Evolutionary conservation across 2,888 invertebrate genomes (phyloP).

Genomic region (Mesorhabditis sp.): DNA sequence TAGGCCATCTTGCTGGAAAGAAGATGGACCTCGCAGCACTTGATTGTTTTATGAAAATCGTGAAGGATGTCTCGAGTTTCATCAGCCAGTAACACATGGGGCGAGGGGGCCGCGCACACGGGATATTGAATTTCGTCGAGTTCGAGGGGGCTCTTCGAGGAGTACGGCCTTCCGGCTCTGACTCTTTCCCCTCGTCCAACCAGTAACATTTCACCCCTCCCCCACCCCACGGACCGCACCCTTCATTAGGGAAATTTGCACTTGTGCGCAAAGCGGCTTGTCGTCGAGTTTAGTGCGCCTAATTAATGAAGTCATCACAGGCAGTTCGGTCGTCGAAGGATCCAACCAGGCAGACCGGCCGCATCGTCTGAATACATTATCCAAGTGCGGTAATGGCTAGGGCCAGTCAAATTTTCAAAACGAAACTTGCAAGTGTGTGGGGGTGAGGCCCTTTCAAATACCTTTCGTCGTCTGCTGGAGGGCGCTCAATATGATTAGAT

Average conservation of each 20-base stretch:
- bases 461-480: not conserved
- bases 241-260: too few relatives aligned
- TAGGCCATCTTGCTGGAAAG: not conserved
- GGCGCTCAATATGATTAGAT: not conserved
- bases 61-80: constrained; percentile 2
- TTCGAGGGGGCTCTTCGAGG: constrained; percentile 1
- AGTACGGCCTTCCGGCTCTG: not conserved
- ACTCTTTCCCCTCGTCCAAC: not conserved
- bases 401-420: too few relatives aligned
- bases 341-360: too few relatives aligned
- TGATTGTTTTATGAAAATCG: not conserved
- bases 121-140: constrained; percentile 5
- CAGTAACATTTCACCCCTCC: not conserved
- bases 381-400: too few relatives aligned
- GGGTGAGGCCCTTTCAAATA: not conserved
- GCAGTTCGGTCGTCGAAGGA: too few relatives aligned
- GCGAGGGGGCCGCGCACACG: constrained; percentile 8
- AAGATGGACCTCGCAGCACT: not conserved
- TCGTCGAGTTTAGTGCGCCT: too few relatives aligned
- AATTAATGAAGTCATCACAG: too few relatives aligned
- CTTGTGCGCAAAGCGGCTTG: too few relatives aligned
- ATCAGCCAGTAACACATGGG: constrained; percentile 5
- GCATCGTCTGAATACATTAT: too few relatives aligned
- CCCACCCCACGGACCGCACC: too few relatives aligned
- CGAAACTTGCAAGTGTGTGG: too few relatives aligned